These are phyloP conservation scores for Crypturellus undulatus DNA, from an alignment of 2,113 vertebrate genomes.

Conservation along the genomic window DNA sequence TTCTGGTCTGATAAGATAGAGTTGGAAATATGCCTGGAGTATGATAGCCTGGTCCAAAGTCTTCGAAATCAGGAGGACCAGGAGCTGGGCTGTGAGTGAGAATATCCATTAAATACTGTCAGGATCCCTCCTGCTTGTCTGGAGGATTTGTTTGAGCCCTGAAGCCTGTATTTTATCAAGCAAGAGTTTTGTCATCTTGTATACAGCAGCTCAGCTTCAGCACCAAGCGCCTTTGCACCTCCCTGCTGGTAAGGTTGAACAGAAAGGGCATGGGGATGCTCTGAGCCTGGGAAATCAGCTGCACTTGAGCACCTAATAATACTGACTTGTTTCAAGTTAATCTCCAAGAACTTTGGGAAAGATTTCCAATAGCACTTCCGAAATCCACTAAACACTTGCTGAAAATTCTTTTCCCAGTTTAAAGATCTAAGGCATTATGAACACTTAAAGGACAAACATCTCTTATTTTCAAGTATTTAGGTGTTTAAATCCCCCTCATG, in stretches of 20 bases:
- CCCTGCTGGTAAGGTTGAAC: not conserved
- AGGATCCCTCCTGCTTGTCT: not conserved
- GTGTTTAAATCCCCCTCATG: not conserved
- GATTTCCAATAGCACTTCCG: not conserved
- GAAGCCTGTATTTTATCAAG: not conserved
- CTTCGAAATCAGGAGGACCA: not conserved
- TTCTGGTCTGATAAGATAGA: not conserved
- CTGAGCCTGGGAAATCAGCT: not conserved
- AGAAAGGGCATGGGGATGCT: not conserved
- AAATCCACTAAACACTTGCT: not conserved
- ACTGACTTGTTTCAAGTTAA: not conserved
- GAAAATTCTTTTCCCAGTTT: not conserved
- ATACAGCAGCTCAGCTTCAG: not conserved
- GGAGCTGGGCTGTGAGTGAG: not conserved
- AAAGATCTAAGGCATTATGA: not conserved
- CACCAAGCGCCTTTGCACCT: not conserved
- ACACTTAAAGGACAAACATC: not conserved
- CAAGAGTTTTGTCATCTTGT: not conserved
- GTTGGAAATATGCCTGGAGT: not conserved
- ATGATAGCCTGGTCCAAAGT: not conserved
- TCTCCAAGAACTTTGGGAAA: not conserved
- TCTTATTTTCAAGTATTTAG: not conserved
- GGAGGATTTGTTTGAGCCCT: not conserved
- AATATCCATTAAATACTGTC: not conserved
- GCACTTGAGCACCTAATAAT: not conserved